Evolutionary conservation across 2,888 invertebrate genomes (phyloP), one percentile per base, ranked within the genome.

Genomic region (Megamerina dolium): DNA sequence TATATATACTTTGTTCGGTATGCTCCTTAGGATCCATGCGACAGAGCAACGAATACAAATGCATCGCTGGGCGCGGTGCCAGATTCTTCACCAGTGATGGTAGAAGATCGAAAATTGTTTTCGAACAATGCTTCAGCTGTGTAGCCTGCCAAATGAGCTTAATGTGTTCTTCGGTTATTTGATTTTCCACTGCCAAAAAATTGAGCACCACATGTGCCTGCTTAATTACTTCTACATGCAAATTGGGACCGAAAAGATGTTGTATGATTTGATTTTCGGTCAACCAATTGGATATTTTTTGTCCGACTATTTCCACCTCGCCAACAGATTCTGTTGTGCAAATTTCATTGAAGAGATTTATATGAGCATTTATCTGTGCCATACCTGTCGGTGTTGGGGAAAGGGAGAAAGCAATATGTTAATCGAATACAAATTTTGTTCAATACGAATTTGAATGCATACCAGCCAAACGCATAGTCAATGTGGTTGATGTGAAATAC

Each of bases 201-300:
- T 91, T 92, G 37, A 94, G 74, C 50, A 94, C 87, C 59, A 92
- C 84, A 70, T 94, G 94, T 52, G 93, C 91, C 31, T 94, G 94
- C 67, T 95, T 95, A 49, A 95, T 91, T 12, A 92, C 80, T 57
- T 95, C 95, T 30, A 93, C 93, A 73, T 95, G 95, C 54, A 94
- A 77, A 75, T 95, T 95, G 21, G 95, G 95, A n/a, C 95, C 94
- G 74, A 94, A 95, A 46, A 95, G 82, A 66, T 94, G 92, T 58
- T 91, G 86, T 54, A 94, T 87, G 49, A 95, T 91, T 66, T 87
- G 89, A 68, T 91, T 87, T 52, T 80, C 81, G 0, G 89, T 84
- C 16, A 95, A 74, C 94, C 94, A 95, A 53, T 86, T 81, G 1
- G 90, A 90, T 54, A 95, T 77, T 54, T 82, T 83, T 53, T 87